Base-by-base conservation (phyloP, 2,113 vertebrate species). In the Origma solitaria region DNA sequence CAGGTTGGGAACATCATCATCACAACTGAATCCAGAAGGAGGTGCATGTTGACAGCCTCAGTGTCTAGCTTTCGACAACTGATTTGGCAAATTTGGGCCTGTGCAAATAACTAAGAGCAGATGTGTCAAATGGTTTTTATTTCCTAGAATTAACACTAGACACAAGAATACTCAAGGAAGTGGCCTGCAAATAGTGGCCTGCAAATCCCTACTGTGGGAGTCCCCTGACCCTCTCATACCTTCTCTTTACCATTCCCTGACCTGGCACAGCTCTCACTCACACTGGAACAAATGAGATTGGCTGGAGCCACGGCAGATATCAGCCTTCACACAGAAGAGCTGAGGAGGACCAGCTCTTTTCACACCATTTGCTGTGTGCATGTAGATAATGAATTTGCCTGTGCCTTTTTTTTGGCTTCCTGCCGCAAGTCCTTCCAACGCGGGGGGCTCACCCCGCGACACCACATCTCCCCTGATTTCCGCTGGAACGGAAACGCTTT, bases 41-140 rank as follows among this genome's bases (percentile, higher is more conserved):
- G 72, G 51, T 8, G 38, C 56, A 90, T 91, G 91, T 71, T 93
- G 94, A 93, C 92, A 92, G 72, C 60, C 72, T 81, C 88, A 45
- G 72, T 64, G 76, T 94, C 95, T 93, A 75, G 76, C 83, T 96
- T 95, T 97, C 18, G 7, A 93, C 92, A 95, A 51, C 56, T 25
- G 51, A 78, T 96, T 83, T 94, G 88, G 76, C 71, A 88, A 90
- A 93, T 88, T 57, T 60, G 61, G 93, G 68, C 71, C 90, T 77
- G 75, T 58, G 45, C 44, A 88, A 94, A 30, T 94, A 96, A 95
- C 85, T 37, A 64, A 88, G 75, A 88, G 88, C 92, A 96, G 90
- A 96, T 95, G 94, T 92, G 85, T 93, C 86, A 92, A 96, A 61
- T 93, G 82, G 2, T 92, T 94, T 93, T 90, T 94, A 93, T 95